Base-by-base conservation (phyloP, 2,113 vertebrate genomes). In the Neofelis nebulosa region DNA sequence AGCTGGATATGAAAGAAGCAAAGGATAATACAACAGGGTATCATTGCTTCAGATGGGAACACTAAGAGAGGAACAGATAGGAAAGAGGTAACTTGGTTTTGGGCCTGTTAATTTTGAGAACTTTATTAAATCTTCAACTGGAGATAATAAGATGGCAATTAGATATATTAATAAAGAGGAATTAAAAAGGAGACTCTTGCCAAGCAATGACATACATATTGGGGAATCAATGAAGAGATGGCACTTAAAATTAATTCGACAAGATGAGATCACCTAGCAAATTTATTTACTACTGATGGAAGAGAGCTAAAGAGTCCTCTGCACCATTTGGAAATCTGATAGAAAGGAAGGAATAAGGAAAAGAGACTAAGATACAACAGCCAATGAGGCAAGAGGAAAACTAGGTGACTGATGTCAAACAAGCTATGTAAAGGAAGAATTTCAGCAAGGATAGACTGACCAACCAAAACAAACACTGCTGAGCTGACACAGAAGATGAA, bases 211-310 rank as follows among this genome's bases (percentile, higher is more conserved):
- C 33, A 89, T 41, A 86, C 31, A 93, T 95, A 92, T 89, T 66
- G 81, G 73, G 55, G n/a, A 81, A 45, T 90, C 65, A 92, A 84
- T 80, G 31, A 88, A 88, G 16, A 63, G 7, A 69, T 41, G 31
- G n/a, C 65, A 97, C 87, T 94, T 78, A 89, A 89, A 84, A 79
- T 80, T 79, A 27, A 86, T 82, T 23, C 31, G 31, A 85, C 84
- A 81, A 96, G 16, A 23, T 74, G 73, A 92, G 21, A 89, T 50
- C 55, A 96, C 69, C 19, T 66, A 80, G 50, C 52, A 19, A 79
- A 19, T 45, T 86, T 68, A 88, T 52, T 94, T 83, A 96, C 16
- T 50, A 89, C 1, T 89, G 33, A 91, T 69, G 18, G 38, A 55
- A 78, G 15, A 91, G 5, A 65, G 31, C 5, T 82, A 16, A 96